Percentiles rank a stretch among this genome's conserved stretches.
phyloP scores from a whole-genome alignment of 2,113 vertebrate species.

The human region DNA sequence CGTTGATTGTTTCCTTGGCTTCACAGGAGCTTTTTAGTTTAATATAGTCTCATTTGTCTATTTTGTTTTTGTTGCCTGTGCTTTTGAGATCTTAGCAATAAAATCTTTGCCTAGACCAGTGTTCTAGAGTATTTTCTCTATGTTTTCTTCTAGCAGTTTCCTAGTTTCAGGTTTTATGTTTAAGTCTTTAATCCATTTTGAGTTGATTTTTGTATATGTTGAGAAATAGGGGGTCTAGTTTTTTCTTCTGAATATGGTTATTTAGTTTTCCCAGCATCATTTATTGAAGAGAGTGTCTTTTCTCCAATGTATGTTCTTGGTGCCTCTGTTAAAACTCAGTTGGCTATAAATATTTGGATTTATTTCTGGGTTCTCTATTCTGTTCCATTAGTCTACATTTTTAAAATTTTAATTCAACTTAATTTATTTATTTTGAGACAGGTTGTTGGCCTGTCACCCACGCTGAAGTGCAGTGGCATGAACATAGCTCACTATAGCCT shows the following conservation, averaged over 20 bases:
- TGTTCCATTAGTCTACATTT: not conserved
- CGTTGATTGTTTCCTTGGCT: not conserved
- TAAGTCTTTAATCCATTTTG: not conserved
- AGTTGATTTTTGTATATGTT: not conserved
- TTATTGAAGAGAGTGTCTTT: not conserved
- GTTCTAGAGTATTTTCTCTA: not conserved
- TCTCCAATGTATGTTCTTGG: not conserved
- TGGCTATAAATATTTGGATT: not conserved
- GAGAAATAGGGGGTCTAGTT: not conserved
- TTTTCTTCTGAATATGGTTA: not conserved
- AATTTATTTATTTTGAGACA: no score
- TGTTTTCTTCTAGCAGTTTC: not conserved
- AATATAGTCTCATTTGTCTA: not conserved
- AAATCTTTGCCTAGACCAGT: not conserved
- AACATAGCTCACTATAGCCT: no score
- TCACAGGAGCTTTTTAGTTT: not conserved
- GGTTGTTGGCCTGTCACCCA: no score
- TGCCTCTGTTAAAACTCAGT: not conserved
- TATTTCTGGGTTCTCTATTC: not conserved
- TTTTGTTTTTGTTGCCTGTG: not conserved
- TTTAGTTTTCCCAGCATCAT: not conserved
- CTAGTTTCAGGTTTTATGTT: not conserved
- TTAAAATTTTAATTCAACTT: not conserved
- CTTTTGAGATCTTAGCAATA: not conserved
- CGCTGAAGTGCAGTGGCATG: no score